These are phyloP conservation scores for Hippopotamus amphibius DNA, from an alignment of 2,113 vertebrate species.

Conservation along the genomic window DNA sequence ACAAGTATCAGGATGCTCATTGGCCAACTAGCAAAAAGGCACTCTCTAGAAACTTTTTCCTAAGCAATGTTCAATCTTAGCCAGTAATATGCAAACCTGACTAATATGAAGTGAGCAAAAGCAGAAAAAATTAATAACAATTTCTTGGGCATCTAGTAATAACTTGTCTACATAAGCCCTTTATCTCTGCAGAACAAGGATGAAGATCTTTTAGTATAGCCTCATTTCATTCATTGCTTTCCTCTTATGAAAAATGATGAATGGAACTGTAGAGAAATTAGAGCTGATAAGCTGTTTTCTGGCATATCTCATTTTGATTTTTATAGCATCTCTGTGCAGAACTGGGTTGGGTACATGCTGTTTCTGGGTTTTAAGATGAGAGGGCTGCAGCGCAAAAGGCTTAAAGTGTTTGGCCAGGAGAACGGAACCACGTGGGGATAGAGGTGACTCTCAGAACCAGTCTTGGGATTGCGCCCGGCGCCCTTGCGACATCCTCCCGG, in stretches of 20 bases:
- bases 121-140: neutral
- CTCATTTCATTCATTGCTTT: neutral
- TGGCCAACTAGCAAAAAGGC: neutral
- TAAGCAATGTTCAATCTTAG: neutral
- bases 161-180: neutral
- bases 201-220: neutral
- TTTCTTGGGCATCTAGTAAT: neutral
- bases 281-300: neutral
- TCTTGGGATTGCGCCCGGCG: neutral
- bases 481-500: neutral
- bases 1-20: neutral
- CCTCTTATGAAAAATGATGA: neutral
- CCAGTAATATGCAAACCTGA: neutral
- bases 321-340: neutral
- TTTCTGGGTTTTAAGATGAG: neutral
- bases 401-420: neutral
- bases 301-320: no score
- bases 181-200: neutral
- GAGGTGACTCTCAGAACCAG: neutral
- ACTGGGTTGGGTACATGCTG: rapidly evolving
- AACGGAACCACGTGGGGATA: neutral
- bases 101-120: neutral
- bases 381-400: rapidly evolving
- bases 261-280: neutral
- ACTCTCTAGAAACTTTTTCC: neutral